Base-by-base conservation (phyloP, 2,888 invertebrate species). In the Caenorhabditis japonica region DNA sequence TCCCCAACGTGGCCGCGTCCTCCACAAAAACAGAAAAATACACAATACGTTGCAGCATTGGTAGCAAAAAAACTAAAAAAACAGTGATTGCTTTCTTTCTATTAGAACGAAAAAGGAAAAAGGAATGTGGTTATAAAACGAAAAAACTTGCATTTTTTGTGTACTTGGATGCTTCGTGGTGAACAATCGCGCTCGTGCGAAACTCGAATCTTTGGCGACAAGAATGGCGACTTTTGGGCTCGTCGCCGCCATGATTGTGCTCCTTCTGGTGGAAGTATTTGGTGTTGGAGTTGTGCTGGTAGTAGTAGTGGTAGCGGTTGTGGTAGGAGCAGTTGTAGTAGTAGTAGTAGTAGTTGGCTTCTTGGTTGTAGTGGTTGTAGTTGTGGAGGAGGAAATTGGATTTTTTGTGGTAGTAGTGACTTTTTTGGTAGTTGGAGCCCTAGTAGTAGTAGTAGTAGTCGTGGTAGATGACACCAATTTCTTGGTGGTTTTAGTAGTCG, bases 91-190 rank as follows among this genome's bases (percentile, higher is more conserved):
- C n/a, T n/a, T n/a, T n/a, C n/a, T n/a, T 4, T 10, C 12, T 25
- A 21, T 34, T 59, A 19, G 25, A 19, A 43, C 8, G 13, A 44
- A 44, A 17, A 47, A 56, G 4, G 36, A 55, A 55, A 19, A 44
- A 27, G 46, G 13, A 46, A 25, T 27, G 46, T 23, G 3, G 15
- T 13, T 27, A 23, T 19, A 12, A 55, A 55, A 25, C 30, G 33
- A 15, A 52, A 70, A 27, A 56, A 74, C 73, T 73, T 73, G 73
- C 73, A 71, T 73, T 62, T 61, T 76, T 13, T 46, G 58, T 55
- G 66, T 71, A 52, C 61, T 70, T 23, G 69, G 60, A 56, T 60
- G 74, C 25, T 25, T 60, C 36, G 75, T 56, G 12, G 77, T 62
- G 58, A 71, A 71, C 38, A 71, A 33, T 36, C 62, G 23, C 13